phyloP scores from a whole-genome alignment of 2,888 invertebrate species.

The Acholoe squamosa region DNA sequence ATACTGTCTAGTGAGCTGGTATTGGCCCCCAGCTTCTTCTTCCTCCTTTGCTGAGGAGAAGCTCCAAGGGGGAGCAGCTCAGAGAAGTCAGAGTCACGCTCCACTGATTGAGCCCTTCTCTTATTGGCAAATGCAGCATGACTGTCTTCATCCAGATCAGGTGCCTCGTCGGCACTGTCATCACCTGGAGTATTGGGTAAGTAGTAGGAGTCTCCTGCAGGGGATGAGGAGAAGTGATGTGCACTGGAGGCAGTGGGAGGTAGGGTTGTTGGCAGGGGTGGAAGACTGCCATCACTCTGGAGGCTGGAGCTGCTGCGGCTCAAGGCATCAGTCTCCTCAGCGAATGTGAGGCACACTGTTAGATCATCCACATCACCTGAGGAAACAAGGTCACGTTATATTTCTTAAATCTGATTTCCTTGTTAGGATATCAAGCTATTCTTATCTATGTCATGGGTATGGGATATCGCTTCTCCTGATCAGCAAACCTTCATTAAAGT shows the following conservation, averaged over 20 bases:
- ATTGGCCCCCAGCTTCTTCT: conserved; percentile 2
- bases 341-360: conserved; percentile 61
- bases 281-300: conserved; percentile 31
- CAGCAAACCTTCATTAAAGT: too few relatives aligned
- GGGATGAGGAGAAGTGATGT: background rate
- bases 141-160: conserved; percentile 63
- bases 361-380: conserved; percentile 64
- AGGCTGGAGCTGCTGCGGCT: conserved; percentile 42
- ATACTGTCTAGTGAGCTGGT: conserved; percentile 64
- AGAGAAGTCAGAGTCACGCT: conserved; percentile 66
- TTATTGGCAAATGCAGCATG: background rate
- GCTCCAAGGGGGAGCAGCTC: conserved; percentile 39
- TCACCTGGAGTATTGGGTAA: conserved; percentile 53
- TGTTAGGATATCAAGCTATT: too few relatives aligned
- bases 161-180: conserved; percentile 66
- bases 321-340: conserved; percentile 62
- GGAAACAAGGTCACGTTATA: too few relatives aligned
- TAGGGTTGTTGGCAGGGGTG: conserved; percentile 52
- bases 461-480: too few relatives aligned
- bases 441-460: too few relatives aligned
- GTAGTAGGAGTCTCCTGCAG: conserved; percentile 61
- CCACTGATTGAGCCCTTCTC: conserved; percentile 59
- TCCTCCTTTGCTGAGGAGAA: background rate
- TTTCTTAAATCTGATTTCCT: too few relatives aligned
- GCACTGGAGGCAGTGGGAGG: background rate